Conservation (phyloP, 2,888 invertebrate genomes). For the Caradrina kadenii region DNA sequence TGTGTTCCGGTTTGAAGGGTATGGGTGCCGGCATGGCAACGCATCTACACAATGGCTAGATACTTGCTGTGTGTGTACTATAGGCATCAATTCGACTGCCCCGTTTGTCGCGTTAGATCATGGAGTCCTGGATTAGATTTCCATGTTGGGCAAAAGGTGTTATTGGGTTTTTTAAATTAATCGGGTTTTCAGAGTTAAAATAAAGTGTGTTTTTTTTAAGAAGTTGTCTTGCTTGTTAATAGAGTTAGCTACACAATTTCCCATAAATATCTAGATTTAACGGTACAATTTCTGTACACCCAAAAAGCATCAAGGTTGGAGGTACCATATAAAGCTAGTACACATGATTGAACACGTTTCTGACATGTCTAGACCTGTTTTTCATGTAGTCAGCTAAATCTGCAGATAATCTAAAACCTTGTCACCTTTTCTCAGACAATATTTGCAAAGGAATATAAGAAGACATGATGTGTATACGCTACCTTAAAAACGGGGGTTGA, state of each 20-base stretch:
- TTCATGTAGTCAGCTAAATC: conserved; percentile 28
- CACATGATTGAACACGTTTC: conserved; percentile 27
- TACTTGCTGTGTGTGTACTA: too few species aligned
- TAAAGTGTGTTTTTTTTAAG: too few species aligned
- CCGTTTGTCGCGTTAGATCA: too few species aligned
- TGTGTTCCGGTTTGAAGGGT: too few species aligned
- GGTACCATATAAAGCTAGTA: conserved; percentile 7
- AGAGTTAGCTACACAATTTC: not conserved
- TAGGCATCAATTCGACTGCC: too few species aligned
- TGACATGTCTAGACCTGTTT: conserved; percentile 42
- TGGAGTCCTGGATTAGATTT: too few species aligned
- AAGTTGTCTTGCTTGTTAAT: too few species aligned
- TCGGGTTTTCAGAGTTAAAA: too few species aligned
- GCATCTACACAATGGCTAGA: too few species aligned
- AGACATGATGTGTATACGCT: conserved; percentile 7
- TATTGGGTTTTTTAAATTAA: too few species aligned
- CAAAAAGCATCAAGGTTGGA: not conserved
- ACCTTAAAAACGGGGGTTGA: conserved; percentile 17
- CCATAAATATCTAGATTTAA: not conserved
- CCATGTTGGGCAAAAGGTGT: too few species aligned
- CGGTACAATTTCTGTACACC: not conserved
- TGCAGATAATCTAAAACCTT: conserved; percentile 28
- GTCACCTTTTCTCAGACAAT: conserved; percentile 28
- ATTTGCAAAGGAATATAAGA: conserved; percentile 38
- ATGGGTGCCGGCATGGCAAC: too few species aligned